Percentiles rank a stretch among this genome's conserved stretches.
phyloP scores from a whole-genome alignment of 2,113 vertebrate genomes.

The Coptodon bakossiorum region DNA sequence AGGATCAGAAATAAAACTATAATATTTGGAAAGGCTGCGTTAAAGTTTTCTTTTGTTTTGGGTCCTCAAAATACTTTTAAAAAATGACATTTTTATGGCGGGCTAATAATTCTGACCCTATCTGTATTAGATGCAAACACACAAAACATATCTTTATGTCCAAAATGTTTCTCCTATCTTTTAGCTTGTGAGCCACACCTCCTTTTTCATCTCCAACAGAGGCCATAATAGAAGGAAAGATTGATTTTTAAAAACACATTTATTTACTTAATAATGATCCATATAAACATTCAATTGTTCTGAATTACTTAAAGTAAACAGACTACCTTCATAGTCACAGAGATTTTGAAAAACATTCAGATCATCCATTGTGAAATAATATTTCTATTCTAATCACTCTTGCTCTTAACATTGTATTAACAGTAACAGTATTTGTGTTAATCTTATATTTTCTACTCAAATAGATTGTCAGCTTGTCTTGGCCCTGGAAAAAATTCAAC shows the following conservation, averaged over 20 bases:
- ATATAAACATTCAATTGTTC: not conserved
- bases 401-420: not conserved
- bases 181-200: not conserved
- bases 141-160: not conserved
- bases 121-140: not conserved
- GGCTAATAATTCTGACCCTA: not conserved
- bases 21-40: not conserved
- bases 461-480: not conserved
- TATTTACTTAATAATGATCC: not conserved
- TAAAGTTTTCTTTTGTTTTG: not conserved
- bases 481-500: not conserved
- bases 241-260: not conserved
- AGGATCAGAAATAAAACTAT: not conserved
- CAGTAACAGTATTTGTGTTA: not conserved
- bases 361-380: not conserved
- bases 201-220: not conserved
- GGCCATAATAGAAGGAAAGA: not conserved
- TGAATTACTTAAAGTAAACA: not conserved
- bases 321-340: not conserved
- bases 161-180: not conserved
- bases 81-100: not conserved
- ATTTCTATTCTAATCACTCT: not conserved
- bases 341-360: not conserved
- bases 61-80: not conserved
- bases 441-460: not conserved